A percentile compares a stretch with the other conserved stretches of the same genome.
Evolutionary conservation across 1,140 invertebrate genomes (phyloP).

Genomic region (Chionoecetes opilio): DNA sequence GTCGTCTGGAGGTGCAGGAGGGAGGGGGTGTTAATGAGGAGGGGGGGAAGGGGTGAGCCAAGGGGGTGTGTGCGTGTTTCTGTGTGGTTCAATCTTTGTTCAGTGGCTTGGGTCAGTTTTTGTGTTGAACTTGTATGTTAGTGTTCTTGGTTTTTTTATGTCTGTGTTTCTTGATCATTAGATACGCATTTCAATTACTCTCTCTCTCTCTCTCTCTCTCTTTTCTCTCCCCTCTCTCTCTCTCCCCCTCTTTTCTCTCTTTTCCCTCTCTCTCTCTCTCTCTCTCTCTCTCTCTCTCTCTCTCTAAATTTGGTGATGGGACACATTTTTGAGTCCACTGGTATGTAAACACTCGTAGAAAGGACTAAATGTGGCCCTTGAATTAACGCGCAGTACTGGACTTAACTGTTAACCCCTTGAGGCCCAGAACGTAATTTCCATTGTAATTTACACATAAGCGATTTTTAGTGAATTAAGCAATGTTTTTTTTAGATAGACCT

Average conservation of each 20-base stretch:
- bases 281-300: background rate
- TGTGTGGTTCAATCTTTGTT: constrained; percentile 20
- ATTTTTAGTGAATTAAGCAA: too few relatives aligned
- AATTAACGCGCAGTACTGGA: too few relatives aligned
- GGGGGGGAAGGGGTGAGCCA: background rate
- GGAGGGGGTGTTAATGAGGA: background rate
- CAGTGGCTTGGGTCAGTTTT: background rate
- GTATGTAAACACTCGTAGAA: too few relatives aligned
- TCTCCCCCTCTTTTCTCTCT: background rate
- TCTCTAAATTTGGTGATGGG: background rate
- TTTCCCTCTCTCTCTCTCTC: background rate
- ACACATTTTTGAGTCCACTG: too few relatives aligned
- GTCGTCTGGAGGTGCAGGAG: constrained; percentile 19
- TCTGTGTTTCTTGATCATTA: background rate
- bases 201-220: background rate
- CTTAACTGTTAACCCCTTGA: too few relatives aligned
- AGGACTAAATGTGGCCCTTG: too few relatives aligned
- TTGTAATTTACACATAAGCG: too few relatives aligned
- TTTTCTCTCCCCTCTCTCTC: background rate
- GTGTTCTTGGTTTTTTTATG: background rate
- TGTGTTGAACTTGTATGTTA: background rate
- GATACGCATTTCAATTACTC: background rate
- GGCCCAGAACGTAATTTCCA: too few relatives aligned
- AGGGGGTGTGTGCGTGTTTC: background rate
- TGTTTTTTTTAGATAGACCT: too few relatives aligned